These are phyloP conservation scores for Orthonevra nobilis DNA, from an alignment of 2,888 invertebrate species.

Conservation along the genomic window DNA sequence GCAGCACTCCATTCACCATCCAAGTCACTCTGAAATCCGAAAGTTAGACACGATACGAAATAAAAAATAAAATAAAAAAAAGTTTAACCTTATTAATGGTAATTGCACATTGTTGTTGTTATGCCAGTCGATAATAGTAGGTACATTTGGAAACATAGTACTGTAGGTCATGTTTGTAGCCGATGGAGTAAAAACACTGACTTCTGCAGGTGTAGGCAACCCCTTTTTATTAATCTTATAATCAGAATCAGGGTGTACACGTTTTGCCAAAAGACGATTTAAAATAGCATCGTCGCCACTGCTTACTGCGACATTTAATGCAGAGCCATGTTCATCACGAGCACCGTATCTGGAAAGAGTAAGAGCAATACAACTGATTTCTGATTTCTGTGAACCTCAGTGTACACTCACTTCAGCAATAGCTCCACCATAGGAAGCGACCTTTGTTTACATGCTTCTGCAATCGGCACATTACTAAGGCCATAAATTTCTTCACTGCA, in stretches of 20 bases:
- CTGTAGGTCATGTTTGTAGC: constrained; percentile 88
- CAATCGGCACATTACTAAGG: constrained; percentile 78
- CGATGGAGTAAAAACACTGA: constrained; percentile 79
- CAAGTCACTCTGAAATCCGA: constrained; percentile 84
- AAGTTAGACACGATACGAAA: background rate
- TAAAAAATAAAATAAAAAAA: constrained; percentile 74
- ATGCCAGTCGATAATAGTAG: constrained; percentile 96
- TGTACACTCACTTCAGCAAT: constrained; percentile 74
- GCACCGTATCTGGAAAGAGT: constrained; percentile 88
- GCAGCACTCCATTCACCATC: constrained; percentile 91
- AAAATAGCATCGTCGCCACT: constrained; percentile 88
- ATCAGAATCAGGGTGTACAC: constrained; percentile 94
- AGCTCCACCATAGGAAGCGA: constrained; percentile 79
- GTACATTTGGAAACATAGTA: constrained; percentile 89
- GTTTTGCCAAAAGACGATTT: constrained; percentile 91
- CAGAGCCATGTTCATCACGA: constrained; percentile 91
- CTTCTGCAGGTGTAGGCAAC: constrained; percentile 82
- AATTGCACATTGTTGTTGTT: constrained; percentile 86
- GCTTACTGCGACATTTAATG: constrained; percentile 88
- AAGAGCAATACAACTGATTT: too few species aligned
- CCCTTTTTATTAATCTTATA: constrained; percentile 94
- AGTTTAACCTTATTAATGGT: constrained; percentile 83
- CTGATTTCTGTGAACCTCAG: too few species aligned
- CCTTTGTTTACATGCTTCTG: constrained; percentile 79
- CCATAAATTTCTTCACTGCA: constrained; percentile 80